Evolutionary conservation across 2,113 vertebrate species (phyloP), one percentile per base, ranked within the genome.

Genomic region (Proterorhinus semilunaris): DNA sequence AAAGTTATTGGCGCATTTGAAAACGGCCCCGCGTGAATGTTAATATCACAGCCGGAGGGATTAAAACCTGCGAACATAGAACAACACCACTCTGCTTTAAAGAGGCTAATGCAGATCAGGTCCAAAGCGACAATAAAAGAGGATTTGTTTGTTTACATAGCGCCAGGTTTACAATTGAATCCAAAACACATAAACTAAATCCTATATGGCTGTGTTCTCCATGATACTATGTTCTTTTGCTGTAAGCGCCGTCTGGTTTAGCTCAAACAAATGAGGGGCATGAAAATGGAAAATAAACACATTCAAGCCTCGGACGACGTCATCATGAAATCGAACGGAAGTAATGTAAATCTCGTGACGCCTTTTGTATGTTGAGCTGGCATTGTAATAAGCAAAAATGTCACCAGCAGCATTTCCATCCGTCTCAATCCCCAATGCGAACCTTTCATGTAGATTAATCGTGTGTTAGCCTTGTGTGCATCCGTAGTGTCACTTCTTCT

Each of bases 401-500:
- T 63, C 15, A 63, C 46, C 10, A 11, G 45, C 15, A 11, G 61
- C 8, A 21, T 10, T 16, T 55, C 4, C 2, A 5, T 6, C 17
- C 6, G 62, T 63, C 58, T 11, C 58, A 2, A 15, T 42, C 58
- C n/a, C 58, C 36, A 9, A 36, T 45, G 7, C 58, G 5, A 42
- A 12, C 8, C 58, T 45, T 61, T 44, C 11, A 61, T 61, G 42
- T 61, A 61, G 44, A 61, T 42, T 44, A 44, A 45, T 8, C 42
- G 2, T 45, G n/a, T 16, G 4, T 45, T 45, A 16, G 9, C 42
- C 42, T 8, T 16, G 15, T 9, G 16, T 45, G 44, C 58, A 45
- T 61, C 43, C n/a, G 7, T 43, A 36, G 54, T 61, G 7, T 68
- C 69, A 58, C 21, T 64, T 65, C 50, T 73, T 45, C 21, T 1